Evolutionary conservation across 1,140 invertebrate genomes (phyloP).

Genomic region (Episyrphus balteatus): DNA sequence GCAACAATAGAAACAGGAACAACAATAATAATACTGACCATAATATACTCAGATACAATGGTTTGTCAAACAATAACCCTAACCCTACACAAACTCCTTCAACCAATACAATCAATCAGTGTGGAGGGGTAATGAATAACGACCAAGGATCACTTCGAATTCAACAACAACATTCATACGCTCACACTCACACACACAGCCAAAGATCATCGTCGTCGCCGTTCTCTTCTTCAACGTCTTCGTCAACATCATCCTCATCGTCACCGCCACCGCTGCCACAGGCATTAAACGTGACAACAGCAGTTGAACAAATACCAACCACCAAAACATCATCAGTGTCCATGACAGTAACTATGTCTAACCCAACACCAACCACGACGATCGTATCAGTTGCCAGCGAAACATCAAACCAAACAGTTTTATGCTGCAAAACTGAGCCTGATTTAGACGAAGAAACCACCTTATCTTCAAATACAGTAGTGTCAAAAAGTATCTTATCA

Average conservation of each 20-base stretch:
- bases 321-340: constrained; percentile 1
- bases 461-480: constrained; percentile 1
- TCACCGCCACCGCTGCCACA: background rate
- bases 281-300: background rate
- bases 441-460: constrained; percentile 8
- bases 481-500: background rate
- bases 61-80: background rate
- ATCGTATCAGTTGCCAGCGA: constrained; percentile 31
- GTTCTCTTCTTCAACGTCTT: constrained; percentile 25
- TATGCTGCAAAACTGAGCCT: constrained; percentile 3
- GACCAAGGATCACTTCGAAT: constrained; percentile 4
- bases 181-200: constrained; percentile 14
- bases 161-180: constrained; percentile 5
- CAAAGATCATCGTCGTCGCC: constrained; percentile 24
- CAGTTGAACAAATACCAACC: background rate
- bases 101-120: background rate
- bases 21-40: background rate
- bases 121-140: constrained; percentile 5
- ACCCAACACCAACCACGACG: constrained; percentile 1
- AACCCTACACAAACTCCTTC: background rate
- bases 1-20: constrained; percentile 3
- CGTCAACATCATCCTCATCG: constrained; percentile 6
- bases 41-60: background rate
- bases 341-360: background rate
- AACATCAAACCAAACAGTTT: constrained; percentile 30